These are phyloP conservation scores for Alauda arvensis DNA, from an alignment of 2,797 vertebrate species.

Conservation along the genomic window DNA sequence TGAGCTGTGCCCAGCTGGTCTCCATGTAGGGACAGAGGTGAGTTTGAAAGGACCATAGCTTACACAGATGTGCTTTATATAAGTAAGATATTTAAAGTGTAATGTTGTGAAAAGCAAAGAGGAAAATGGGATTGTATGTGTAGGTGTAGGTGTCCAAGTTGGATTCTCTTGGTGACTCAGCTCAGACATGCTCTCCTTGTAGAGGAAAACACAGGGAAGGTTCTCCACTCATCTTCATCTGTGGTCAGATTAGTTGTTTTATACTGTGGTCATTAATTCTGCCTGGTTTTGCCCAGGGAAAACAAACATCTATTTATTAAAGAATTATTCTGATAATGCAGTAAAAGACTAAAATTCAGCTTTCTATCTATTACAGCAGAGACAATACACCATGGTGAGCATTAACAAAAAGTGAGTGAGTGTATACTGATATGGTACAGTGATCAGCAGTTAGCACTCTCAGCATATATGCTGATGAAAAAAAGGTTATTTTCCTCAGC, in stretches of 20 bases:
- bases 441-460: neutral
- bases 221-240: neutral
- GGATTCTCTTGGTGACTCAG: neutral
- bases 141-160: neutral
- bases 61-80: neutral
- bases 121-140: neutral
- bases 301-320: neutral
- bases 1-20: neutral
- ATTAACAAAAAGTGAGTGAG: neutral
- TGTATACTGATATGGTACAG: neutral
- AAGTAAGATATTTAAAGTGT: neutral
- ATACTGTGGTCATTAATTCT: neutral
- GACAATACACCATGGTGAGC: neutral
- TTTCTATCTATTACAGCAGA: neutral
- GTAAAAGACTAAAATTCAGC: neutral
- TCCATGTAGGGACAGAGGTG: neutral
- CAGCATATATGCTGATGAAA: neutral
- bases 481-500: neutral
- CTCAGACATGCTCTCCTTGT: neutral
- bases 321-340: neutral
- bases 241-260: neutral
- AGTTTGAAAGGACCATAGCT: neutral
- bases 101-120: neutral
- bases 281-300: neutral
- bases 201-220: neutral